Evolutionary conservation across 2,888 invertebrate genomes (phyloP).

Genomic region (Antheraea assamensis): DNA sequence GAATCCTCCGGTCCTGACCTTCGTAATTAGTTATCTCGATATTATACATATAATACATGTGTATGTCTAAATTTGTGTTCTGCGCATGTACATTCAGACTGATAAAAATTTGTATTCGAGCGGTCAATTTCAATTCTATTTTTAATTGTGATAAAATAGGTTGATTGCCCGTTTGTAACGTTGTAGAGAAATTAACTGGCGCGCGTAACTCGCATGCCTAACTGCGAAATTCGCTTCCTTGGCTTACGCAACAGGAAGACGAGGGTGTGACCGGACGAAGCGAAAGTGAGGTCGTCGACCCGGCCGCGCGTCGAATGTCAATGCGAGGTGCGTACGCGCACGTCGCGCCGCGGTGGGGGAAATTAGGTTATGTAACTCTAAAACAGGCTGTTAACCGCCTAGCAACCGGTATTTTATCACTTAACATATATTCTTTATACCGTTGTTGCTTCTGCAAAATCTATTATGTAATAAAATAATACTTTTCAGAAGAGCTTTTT

Average conservation of each 20-base stretch:
- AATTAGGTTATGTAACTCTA: constrained; percentile 41
- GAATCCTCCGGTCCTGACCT: too few species aligned
- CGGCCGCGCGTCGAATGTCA: constrained; percentile 48
- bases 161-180: neutral
- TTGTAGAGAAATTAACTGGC: neutral
- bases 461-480: neutral
- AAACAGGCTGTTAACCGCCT: constrained; percentile 7
- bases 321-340: constrained; percentile 40
- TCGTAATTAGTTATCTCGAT: too few species aligned
- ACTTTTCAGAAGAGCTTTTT: neutral
- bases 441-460: neutral
- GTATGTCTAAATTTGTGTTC: too few species aligned
- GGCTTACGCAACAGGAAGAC: constrained; percentile 49
- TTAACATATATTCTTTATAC: neutral
- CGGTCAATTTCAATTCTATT: neutral
- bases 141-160: neutral
- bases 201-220: constrained; percentile 12
- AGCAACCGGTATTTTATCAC: neutral
- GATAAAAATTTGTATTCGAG: too few species aligned
- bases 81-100: too few species aligned
- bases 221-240: constrained; percentile 32
- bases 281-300: constrained; percentile 45
- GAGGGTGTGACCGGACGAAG: constrained; percentile 44
- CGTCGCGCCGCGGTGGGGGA: constrained; percentile 26
- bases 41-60: too few species aligned